Percentiles rank a stretch among this genome's conserved stretches.
Conservation (phyloP, 2,888 invertebrate species). For the Diaprepes abbreviatus region DNA sequence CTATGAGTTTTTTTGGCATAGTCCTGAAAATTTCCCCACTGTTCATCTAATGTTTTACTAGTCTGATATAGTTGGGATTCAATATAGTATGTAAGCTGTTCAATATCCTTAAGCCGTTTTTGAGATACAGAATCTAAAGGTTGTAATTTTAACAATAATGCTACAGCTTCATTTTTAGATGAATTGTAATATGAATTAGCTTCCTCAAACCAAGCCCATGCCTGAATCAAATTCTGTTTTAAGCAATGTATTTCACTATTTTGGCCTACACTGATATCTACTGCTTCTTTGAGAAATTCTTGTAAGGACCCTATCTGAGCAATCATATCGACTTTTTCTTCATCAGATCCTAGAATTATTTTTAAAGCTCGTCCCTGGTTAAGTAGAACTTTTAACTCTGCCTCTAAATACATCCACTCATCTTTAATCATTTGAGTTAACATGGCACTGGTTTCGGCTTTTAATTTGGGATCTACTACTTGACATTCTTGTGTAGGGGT, state of each 20-base stretch:
- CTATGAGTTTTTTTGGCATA: conserved; percentile 67
- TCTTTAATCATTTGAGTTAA: conserved; percentile 75
- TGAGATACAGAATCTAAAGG: conserved; percentile 77
- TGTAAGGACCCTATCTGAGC: conserved; percentile 71
- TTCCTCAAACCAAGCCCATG: conserved; percentile 73
- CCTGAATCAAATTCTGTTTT: conserved; percentile 71
- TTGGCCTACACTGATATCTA: conserved; percentile 73
- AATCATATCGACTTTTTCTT: conserved; percentile 71
- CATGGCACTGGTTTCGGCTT: conserved; percentile 61
- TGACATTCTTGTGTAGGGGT: conserved; percentile 18
- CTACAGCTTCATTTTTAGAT: conserved; percentile 62
- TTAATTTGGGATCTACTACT: conserved; percentile 42
- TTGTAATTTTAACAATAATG: conserved; percentile 62
- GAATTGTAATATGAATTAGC: conserved; percentile 69
- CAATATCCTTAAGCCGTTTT: conserved; percentile 78
- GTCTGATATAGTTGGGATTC: conserved; percentile 82
- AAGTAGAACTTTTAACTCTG: conserved; percentile 75
- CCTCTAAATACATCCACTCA: conserved; percentile 76
- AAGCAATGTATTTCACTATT: conserved; percentile 71
- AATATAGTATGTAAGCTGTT: conserved; percentile 79
- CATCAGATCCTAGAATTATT: conserved; percentile 72
- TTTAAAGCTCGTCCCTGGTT: conserved; percentile 71
- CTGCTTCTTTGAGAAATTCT: conserved; percentile 74
- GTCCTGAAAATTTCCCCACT: conserved; percentile 79
- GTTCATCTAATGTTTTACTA: conserved; percentile 79